These are phyloP conservation scores for Metaphire vulgaris DNA, from an alignment of 1,140 invertebrate species.

Conservation along the genomic window DNA sequence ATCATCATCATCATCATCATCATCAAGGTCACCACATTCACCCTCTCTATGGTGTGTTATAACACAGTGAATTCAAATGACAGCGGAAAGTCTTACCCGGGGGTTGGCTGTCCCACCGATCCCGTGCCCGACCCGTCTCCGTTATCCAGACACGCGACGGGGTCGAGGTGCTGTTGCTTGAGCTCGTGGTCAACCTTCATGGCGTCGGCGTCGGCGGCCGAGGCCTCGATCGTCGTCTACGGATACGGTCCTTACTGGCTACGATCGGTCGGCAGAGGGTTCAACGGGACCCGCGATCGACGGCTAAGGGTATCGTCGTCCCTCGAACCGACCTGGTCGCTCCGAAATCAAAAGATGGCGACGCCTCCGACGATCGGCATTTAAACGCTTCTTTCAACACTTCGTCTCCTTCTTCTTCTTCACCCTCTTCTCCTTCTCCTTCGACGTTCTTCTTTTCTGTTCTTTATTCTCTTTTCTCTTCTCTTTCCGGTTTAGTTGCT, in stretches of 20 bases:
- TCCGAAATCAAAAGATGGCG: too few relatives aligned
- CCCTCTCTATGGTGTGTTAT: background rate
- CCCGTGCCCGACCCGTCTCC: background rate
- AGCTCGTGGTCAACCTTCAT: background rate
- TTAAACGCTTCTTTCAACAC: too few relatives aligned
- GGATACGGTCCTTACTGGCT: too few relatives aligned
- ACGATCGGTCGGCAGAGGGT: too few relatives aligned
- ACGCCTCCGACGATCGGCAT: too few relatives aligned
- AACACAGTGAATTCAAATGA: too few relatives aligned
- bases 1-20: constrained; percentile 17
- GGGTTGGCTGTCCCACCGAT: background rate
- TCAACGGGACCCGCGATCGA: too few relatives aligned
- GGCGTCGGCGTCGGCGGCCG: too few relatives aligned
- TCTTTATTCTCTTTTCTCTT: background rate
- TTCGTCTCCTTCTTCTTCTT: constrained; percentile 9
- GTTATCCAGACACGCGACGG: background rate
- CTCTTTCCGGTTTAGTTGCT: background rate
- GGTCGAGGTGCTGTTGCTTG: background rate
- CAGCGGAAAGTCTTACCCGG: constrained; percentile 18
- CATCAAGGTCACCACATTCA: constrained; percentile 5
- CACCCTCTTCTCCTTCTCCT: background rate
- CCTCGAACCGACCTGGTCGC: too few relatives aligned
- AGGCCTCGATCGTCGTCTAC: too few relatives aligned
- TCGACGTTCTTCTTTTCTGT: background rate
- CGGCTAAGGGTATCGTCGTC: too few relatives aligned